These are phyloP conservation scores for Narcine bancroftii DNA, from an alignment of 2,113 vertebrate species.

Conservation along the genomic window DNA sequence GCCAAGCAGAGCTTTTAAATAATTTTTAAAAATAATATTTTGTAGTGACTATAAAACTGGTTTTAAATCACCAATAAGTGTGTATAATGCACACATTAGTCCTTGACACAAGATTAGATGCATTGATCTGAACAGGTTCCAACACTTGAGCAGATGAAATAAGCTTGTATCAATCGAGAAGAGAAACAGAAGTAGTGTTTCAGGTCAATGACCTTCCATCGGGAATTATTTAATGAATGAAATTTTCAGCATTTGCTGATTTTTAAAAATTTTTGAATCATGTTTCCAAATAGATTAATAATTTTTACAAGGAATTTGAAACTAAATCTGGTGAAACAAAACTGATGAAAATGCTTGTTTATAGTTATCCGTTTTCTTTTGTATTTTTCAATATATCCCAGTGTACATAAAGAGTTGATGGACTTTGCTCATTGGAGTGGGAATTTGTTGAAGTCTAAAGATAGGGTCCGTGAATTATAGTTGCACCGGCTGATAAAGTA, in stretches of 20 bases:
- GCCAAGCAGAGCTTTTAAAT: too few relatives aligned
- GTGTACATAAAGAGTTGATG: neutral
- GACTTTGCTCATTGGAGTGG: too few relatives aligned
- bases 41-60: neutral
- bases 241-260: too few relatives aligned
- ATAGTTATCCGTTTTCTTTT: neutral
- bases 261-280: too few relatives aligned
- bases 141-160: neutral
- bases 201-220: too few relatives aligned
- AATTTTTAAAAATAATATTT: neutral
- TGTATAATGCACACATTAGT: neutral
- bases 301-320: neutral
- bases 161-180: neutral
- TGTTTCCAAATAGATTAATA: neutral
- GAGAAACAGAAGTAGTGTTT: too few relatives aligned
- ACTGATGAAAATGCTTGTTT: neutral
- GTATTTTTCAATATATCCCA: neutral
- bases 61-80: neutral
- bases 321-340: neutral
- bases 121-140: neutral
- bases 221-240: too few relatives aligned
- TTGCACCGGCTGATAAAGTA: too few relatives aligned
- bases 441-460: too few relatives aligned
- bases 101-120: neutral
- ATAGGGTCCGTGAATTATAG: too few relatives aligned